Conservation (phyloP, 2,797 vertebrate genomes). For the Propithecus deckenii region DNA sequence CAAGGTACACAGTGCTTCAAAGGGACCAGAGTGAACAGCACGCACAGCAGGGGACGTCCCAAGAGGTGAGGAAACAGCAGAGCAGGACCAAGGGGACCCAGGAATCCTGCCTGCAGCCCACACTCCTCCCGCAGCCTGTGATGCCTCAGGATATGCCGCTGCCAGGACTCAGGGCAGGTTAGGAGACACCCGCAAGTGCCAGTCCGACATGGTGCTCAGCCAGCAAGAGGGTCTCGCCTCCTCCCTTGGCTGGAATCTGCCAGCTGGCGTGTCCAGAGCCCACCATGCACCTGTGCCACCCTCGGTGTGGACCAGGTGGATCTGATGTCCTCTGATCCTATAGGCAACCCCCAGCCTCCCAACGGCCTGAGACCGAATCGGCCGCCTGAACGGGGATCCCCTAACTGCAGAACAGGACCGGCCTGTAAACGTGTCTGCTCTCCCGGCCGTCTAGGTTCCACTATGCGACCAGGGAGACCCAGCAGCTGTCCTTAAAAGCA, state of each 20-base stretch:
- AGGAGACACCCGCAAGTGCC: not conserved
- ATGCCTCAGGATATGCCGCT: fast-evolving
- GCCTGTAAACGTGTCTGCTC: not conserved
- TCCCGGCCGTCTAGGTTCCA: not conserved
- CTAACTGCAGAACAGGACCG: fast-evolving
- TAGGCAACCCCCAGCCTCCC: not conserved
- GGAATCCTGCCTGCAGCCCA: not conserved
- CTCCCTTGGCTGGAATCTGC: not conserved
- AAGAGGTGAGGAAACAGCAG: not conserved
- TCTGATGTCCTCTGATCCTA: not conserved
- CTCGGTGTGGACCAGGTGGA: fast-evolving
- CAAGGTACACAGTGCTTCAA: not conserved
- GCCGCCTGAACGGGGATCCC: not conserved
- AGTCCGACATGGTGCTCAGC: fast-evolving
- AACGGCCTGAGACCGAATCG: fast-evolving
- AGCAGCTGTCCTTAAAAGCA: not conserved
- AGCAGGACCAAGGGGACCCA: not conserved
- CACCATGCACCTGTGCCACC: fast-evolving
- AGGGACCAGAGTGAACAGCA: fast-evolving
- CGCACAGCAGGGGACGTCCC: fast-evolving
- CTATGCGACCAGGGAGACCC: not conserved
- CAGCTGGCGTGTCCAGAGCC: too few species aligned
- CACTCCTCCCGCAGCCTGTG: too few species aligned
- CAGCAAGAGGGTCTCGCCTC: fast-evolving
- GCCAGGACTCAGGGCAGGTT: fast-evolving